These are phyloP conservation scores for Neelides folsomi DNA, from an alignment of 2,888 invertebrate species.

Conservation along the genomic window DNA sequence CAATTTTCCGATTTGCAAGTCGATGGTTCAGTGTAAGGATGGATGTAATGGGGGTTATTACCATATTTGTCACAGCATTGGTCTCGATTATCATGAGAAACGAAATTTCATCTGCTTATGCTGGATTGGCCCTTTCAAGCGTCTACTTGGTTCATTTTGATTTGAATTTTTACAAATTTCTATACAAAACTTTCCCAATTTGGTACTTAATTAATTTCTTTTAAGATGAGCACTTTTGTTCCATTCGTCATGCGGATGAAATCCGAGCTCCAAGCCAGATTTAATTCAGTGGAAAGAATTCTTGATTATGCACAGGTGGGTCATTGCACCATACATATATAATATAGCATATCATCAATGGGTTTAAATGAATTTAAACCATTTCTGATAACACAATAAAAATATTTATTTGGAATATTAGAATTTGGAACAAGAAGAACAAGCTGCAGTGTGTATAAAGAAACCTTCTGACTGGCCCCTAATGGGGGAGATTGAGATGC, in stretches of 20 bases:
- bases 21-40: slow-evolving; percentile 41
- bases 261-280: slow-evolving; percentile 37
- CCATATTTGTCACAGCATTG: slow-evolving; percentile 39
- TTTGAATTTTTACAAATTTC: background rate
- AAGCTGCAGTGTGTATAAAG: slow-evolving; percentile 34
- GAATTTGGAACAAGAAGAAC: slow-evolving; percentile 36
- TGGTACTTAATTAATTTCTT: slow-evolving; percentile 1
- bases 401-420: too few relatives aligned
- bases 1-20: slow-evolving; percentile 39
- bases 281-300: slow-evolving; percentile 40
- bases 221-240: slow-evolving; percentile 35
- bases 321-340: background rate
- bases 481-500: slow-evolving; percentile 37
- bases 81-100: slow-evolving; percentile 39
- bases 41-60: slow-evolving; percentile 37
- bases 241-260: slow-evolving; percentile 36
- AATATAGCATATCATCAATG: background rate
- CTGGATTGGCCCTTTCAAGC: slow-evolving; percentile 44
- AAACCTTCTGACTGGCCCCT: slow-evolving; percentile 38
- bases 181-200: background rate
- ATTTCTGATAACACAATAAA: too few relatives aligned
- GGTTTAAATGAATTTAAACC: background rate
- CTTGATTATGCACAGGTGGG: slow-evolving; percentile 38
- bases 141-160: slow-evolving; percentile 40
- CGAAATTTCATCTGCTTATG: slow-evolving; percentile 39